A percentile compares a stretch with the other conserved stretches of the same genome.
Conservation (phyloP, 2,113 vertebrate genomes). For the Forbesichthys agassizii region DNA sequence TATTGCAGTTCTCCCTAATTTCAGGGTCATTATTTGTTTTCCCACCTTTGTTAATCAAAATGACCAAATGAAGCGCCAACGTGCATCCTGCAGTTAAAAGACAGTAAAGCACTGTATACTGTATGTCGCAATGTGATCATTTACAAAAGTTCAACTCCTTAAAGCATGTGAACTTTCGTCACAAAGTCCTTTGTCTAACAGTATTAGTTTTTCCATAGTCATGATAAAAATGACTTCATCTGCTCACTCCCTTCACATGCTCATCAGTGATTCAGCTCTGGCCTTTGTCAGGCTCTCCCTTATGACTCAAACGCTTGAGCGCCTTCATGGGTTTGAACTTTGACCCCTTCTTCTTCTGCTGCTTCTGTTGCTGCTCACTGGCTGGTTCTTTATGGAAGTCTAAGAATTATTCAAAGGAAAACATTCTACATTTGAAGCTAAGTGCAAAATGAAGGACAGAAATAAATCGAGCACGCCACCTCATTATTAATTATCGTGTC, state of each 20-base stretch:
- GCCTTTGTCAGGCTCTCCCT: conserved; percentile 84
- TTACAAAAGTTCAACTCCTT: too few relatives aligned
- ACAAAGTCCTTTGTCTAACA: background rate
- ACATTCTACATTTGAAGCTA: background rate
- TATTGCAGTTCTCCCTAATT: background rate
- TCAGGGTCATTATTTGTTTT: background rate
- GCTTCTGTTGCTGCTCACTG: conserved; percentile 55
- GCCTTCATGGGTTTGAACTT: conserved; percentile 97
- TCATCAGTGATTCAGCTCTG: conserved; percentile 67
- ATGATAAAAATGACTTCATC: conserved; percentile 20
- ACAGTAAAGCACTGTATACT: conserved; percentile 9
- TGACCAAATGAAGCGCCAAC: background rate
- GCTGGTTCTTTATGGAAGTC: conserved; percentile 89
- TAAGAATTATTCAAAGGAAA: conserved; percentile 46
- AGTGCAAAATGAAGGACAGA: background rate
- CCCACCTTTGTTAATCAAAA: conserved; percentile 1
- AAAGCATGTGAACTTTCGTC: too few relatives aligned
- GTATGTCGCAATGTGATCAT: too few relatives aligned
- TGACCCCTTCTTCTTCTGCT: conserved; percentile 86
- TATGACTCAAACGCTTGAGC: conserved; percentile 86
- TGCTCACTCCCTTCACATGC: background rate
- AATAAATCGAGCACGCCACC: background rate
- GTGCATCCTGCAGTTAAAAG: background rate
- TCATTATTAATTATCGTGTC: too few relatives aligned
- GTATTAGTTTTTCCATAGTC: background rate